Conservation (phyloP, 2,113 vertebrate species). For the Bubo scandiacus region DNA sequence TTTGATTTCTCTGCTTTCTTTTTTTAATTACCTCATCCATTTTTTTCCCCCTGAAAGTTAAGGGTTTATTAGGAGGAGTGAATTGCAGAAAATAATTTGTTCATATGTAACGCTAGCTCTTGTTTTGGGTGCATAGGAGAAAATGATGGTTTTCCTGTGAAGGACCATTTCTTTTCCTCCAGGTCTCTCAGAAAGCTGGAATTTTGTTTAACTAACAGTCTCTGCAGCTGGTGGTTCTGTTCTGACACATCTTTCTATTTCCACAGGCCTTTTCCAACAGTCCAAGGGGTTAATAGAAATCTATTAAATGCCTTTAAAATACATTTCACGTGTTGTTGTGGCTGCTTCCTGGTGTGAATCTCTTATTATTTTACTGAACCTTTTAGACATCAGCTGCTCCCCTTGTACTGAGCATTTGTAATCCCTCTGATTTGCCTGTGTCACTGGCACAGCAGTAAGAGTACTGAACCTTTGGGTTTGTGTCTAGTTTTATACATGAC, state of each 20-base stretch:
- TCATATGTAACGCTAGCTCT: not conserved
- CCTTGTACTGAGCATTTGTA: slow-evolving; percentile 1
- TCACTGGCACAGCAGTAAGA: not conserved
- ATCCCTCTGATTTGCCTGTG: slow-evolving; percentile 5
- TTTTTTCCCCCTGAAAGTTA: not conserved
- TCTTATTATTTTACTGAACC: slow-evolving; percentile 40
- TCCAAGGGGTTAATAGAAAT: slow-evolving; percentile 41
- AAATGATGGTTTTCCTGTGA: not conserved
- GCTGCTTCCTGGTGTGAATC: slow-evolving; percentile 46
- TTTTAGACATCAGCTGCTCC: slow-evolving; percentile 26
- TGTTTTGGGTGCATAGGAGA: not conserved
- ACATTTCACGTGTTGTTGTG: slow-evolving; percentile 28
- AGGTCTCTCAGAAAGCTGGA: not conserved
- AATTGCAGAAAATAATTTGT: not conserved
- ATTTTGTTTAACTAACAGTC: slow-evolving; percentile 6
- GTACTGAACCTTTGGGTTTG: slow-evolving; percentile 8
- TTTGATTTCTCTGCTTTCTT: not conserved
- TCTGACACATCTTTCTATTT: slow-evolving; percentile 29
- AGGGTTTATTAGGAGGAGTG: not conserved
- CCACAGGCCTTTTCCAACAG: not conserved
- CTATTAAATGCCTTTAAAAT: slow-evolving; percentile 56
- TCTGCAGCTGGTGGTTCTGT: slow-evolving; percentile 12
- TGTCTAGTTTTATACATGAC: not conserved
- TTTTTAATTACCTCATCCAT: not conserved
- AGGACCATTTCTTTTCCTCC: not conserved